Evolutionary conservation across 2,888 invertebrate genomes (phyloP).

Genomic region (Microdon myrmicae): DNA sequence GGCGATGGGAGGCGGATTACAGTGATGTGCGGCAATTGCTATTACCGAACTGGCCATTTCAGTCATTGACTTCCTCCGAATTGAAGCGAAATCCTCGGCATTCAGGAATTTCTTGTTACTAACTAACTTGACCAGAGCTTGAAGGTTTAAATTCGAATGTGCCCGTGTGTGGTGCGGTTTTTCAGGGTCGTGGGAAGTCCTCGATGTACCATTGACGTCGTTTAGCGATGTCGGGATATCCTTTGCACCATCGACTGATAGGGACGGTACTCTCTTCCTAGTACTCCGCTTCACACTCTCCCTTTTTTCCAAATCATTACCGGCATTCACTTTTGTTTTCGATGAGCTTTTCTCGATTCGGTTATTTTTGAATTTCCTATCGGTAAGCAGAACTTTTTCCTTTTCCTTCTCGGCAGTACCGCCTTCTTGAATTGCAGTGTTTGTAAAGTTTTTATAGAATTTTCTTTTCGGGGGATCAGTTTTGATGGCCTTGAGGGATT

Average conservation of each 20-base stretch:
- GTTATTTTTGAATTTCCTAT: constrained; percentile 63
- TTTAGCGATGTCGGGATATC: constrained; percentile 8
- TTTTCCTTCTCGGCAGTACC: constrained; percentile 54
- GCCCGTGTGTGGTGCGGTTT: constrained; percentile 42
- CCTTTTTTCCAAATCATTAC: constrained; percentile 56
- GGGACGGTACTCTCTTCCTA: constrained; percentile 57
- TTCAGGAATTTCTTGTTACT: constrained; percentile 60
- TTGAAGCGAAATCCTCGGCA: constrained; percentile 60
- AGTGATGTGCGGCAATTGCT: constrained; percentile 55
- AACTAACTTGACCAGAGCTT: constrained; percentile 61
- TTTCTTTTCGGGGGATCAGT: constrained; percentile 53
- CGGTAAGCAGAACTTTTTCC: constrained; percentile 61
- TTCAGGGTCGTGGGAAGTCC: constrained; percentile 22
- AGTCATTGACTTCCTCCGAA: constrained; percentile 60
- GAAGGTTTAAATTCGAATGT: constrained; percentile 60
- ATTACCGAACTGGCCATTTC: constrained; percentile 57
- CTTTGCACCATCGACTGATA: constrained; percentile 26
- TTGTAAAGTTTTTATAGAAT: constrained; percentile 50
- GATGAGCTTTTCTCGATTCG: constrained; percentile 63
- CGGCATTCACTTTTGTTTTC: constrained; percentile 58
- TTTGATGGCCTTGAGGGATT: constrained; percentile 55
- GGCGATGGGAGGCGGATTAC: constrained; percentile 57
- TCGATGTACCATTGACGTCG: constrained; percentile 15
- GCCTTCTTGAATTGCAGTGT: constrained; percentile 33
- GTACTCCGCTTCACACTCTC: constrained; percentile 57